Percentiles rank a stretch among this genome's conserved stretches.
Conservation (phyloP, 2,797 vertebrate species). For the Natrix natrix region DNA sequence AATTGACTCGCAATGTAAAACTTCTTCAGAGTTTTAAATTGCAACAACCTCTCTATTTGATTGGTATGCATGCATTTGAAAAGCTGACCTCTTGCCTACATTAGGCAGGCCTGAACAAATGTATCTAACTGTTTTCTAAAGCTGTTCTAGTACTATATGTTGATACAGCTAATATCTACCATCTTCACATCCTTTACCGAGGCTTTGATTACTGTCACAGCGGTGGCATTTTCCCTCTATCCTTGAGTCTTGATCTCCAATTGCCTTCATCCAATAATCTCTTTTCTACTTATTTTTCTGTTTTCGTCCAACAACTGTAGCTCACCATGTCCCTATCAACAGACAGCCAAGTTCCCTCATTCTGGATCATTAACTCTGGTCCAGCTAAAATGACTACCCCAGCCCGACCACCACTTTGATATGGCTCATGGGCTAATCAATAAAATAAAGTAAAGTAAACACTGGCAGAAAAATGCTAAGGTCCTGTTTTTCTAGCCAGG, state of each 20-base stretch:
- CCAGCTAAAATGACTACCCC: background rate
- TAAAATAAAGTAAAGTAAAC: background rate
- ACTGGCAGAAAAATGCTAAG: background rate
- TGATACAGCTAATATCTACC: background rate
- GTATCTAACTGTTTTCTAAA: background rate
- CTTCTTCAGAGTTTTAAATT: background rate
- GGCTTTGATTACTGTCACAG: background rate
- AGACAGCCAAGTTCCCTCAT: background rate
- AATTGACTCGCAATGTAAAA: background rate
- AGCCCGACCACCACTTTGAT: no score
- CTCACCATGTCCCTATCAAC: background rate
- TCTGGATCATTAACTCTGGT: background rate
- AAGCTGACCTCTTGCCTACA: background rate
- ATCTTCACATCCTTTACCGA: background rate
- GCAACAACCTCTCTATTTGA: background rate
- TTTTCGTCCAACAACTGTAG: background rate
- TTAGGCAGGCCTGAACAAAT: background rate
- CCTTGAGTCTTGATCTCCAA: background rate
- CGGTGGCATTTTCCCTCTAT: background rate
- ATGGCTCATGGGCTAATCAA: no score
- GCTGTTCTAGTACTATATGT: background rate
- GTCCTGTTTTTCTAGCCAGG: background rate
- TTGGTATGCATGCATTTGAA: background rate
- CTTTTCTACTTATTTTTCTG: background rate
- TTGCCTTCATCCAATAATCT: background rate